Percentiles rank a stretch among this genome's conserved stretches.
Evolutionary conservation across 2,113 vertebrate genomes (phyloP).

Genomic region (Megaptera novaeangliae): DNA sequence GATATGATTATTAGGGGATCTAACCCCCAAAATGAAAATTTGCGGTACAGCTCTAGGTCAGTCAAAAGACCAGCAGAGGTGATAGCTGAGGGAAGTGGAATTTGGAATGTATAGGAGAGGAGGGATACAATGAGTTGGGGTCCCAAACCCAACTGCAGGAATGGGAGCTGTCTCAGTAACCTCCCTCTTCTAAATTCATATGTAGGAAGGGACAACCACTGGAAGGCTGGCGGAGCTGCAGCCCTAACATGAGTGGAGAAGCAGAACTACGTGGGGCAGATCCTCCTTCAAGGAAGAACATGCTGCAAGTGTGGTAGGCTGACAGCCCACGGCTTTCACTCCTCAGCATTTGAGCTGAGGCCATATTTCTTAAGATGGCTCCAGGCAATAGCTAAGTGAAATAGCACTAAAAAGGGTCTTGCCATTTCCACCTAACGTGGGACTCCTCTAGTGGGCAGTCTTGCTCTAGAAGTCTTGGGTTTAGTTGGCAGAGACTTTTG

Average conservation of each 20-base stretch:
- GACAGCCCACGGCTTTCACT: not conserved
- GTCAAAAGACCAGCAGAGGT: not conserved
- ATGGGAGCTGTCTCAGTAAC: not conserved
- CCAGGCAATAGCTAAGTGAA: not conserved
- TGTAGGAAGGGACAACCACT: not conserved
- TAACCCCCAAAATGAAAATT: not conserved
- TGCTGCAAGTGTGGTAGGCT: not conserved
- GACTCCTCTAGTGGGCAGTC: not conserved
- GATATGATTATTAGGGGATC: not conserved
- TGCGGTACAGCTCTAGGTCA: not conserved
- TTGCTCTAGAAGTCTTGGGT: not conserved
- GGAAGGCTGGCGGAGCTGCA: not conserved
- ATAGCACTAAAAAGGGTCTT: not conserved
- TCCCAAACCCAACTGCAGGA: not conserved
- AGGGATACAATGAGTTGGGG: rapidly evolving
- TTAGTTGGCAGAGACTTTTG: not conserved
- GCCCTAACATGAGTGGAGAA: not conserved
- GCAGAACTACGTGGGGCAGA: not conserved
- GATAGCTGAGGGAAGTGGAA: not conserved
- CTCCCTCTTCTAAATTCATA: not conserved
- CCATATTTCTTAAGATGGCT: not conserved
- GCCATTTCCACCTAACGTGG: rapidly evolving
- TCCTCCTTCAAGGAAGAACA: not conserved
- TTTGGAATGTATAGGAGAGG: not conserved
- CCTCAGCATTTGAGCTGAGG: not conserved